phyloP scores from a whole-genome alignment of 2,797 vertebrate species.

The Emydoidea blandingii region DNA sequence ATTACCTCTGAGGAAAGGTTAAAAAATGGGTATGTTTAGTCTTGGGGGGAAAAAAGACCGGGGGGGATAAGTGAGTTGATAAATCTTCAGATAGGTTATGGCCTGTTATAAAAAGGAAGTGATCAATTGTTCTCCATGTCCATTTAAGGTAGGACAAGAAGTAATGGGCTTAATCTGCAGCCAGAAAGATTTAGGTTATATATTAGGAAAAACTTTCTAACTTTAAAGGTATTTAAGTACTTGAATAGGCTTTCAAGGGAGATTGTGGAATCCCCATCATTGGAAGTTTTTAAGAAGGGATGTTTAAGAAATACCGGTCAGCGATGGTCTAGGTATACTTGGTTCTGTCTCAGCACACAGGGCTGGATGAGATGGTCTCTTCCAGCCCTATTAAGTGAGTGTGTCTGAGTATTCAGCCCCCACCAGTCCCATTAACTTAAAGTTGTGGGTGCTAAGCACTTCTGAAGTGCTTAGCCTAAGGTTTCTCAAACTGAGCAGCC shows the following conservation, averaged over 20 bases:
- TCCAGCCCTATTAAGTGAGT: not conserved
- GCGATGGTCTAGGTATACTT: not conserved
- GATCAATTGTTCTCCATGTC: not conserved
- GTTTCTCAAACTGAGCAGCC: not conserved
- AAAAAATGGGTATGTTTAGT: not conserved
- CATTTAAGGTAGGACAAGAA: not conserved
- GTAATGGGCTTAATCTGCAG: not conserved
- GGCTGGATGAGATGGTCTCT: not conserved
- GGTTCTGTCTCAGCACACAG: not conserved
- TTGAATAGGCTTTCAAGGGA: not conserved
- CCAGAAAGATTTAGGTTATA: not conserved
- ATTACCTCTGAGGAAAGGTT: not conserved
- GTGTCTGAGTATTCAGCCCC: not conserved
- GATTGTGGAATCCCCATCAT: not conserved
- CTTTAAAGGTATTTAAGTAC: not conserved
- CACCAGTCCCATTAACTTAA: not conserved
- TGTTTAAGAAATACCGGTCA: not conserved
- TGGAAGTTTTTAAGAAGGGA: not conserved
- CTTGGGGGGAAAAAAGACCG: not conserved
- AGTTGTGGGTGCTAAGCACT: no score
- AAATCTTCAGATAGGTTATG: not conserved
- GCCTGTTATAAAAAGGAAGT: not conserved
- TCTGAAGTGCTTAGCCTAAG: not conserved
- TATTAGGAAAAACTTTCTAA: not conserved
- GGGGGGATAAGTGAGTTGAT: not conserved